phyloP scores from a whole-genome alignment of 2,113 vertebrate genomes.

The Cyphomyrus plagiostoma region DNA sequence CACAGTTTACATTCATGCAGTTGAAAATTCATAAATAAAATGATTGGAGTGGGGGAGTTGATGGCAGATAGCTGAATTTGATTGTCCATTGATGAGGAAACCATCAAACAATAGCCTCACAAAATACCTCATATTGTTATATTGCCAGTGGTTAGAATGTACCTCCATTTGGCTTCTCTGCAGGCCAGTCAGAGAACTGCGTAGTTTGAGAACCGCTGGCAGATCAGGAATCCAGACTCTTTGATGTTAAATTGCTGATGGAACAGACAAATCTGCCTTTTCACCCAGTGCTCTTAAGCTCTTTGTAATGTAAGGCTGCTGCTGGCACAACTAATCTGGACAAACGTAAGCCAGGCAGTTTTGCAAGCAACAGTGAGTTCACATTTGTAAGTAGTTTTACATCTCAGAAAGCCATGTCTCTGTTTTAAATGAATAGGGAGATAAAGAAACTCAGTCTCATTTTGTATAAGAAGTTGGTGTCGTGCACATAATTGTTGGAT shows the following conservation, averaged over 20 bases:
- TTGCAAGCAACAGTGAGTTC: neutral
- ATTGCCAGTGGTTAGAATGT: neutral
- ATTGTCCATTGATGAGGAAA: neutral
- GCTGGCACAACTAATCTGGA: neutral
- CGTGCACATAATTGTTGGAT: neutral
- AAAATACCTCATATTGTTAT: neutral
- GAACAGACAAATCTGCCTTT: neutral
- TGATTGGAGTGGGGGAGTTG: neutral
- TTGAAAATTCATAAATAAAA: neutral
- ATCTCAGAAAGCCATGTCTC: neutral
- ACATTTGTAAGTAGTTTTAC: neutral
- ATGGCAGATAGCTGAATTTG: neutral
- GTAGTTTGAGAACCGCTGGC: neutral
- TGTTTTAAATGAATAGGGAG: neutral
- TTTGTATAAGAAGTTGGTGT: neutral
- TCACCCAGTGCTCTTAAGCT: neutral
- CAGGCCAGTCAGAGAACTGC: neutral
- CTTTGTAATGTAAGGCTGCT: neutral
- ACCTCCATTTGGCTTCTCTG: neutral
- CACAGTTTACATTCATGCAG: neutral
- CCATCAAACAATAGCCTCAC: neutral
- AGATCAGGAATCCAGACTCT: neutral
- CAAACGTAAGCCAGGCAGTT: neutral
- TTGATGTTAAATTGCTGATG: neutral
- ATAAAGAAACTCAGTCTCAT: neutral